Base-by-base conservation (phyloP, 35 echinoderm and acorn worm species). In the Ophioderma brevispina region DNA sequence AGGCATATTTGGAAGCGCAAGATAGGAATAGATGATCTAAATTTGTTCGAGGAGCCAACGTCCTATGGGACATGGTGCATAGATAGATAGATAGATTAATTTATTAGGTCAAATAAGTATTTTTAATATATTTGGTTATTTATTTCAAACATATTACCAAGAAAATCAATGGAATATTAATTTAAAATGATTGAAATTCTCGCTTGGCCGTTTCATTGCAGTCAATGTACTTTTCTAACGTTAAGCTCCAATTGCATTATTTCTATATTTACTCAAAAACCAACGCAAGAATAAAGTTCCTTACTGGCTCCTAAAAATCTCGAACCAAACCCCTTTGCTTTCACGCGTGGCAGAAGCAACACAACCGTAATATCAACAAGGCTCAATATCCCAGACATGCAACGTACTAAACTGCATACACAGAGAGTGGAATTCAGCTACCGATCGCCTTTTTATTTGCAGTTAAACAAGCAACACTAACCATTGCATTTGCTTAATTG, bases 381-480 rank as follows among this genome's bases (percentile, higher is more conserved):
- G 41, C 41, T 46, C 41, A 70, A 70, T 70, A 70, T 13, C 59
- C 10, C 15, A 25, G 28, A 30, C 59, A 70, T 18, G 28, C 10
- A 25, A 1, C 15, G 59, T 30, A 70, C 28, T 70, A 70, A 70
- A 30, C n/a, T 25, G 59, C 10, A 70, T 70, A 70, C 15, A 70
- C 23, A 70, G n/a, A 25, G 59, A 70, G 59, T 70, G 17, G 59
- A 70, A 70, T 70, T 30, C 59, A 70, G n/a, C 59, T 46, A 25
- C 59, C 59, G 59, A 70, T 70, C 59, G 28, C 59, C n/a, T 25
- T 70, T 70, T 25, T 30, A 25, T 25, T 70, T 70, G 59, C 4
- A 25, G 59, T 70, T 70, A 70, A 70, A 70, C 59, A 70, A 70
- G 59, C 59, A 70, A 30, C 28, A 70, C 59, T 70, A 70, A 70